Percentiles rank a stretch among this genome's conserved stretches.
These are phyloP conservation scores for Cladopsammia gracilis DNA, from an alignment of 64 coral and sea anemone species.

Conservation along the genomic window DNA sequence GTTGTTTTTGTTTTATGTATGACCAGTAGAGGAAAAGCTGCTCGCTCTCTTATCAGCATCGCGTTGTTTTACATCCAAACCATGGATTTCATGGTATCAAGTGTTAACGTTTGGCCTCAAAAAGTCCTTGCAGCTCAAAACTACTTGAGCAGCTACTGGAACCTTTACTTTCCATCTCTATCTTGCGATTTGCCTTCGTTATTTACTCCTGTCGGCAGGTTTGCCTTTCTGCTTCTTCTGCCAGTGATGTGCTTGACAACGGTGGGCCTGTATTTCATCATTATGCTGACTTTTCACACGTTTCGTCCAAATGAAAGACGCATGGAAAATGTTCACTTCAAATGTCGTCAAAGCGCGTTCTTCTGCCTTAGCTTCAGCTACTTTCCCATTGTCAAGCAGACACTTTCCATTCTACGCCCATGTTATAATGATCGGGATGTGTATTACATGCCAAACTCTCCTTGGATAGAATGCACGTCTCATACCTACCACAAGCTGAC, in stretches of 20 bases:
- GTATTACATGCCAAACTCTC: conserved; percentile 43
- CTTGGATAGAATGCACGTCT: conserved; percentile 61
- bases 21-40: conserved; percentile 25
- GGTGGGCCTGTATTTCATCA: background rate
- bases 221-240: conserved; percentile 51
- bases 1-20: conserved; percentile 22
- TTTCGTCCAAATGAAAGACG: conserved; percentile 10
- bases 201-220: conserved; percentile 44
- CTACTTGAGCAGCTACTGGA: conserved; percentile 54
- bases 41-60: conserved; percentile 39
- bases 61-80: conserved; percentile 65
- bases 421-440: conserved; percentile 20
- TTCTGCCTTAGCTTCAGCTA: conserved; percentile 58
- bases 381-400: conserved; percentile 41
- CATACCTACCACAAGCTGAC: background rate
- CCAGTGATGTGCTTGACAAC: conserved; percentile 1
- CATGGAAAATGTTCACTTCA: conserved; percentile 40
- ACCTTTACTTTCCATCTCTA: conserved; percentile 34
- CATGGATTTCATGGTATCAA: conserved; percentile 44
- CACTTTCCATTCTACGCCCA: conserved; percentile 26
- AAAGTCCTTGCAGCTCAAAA: conserved; percentile 40
- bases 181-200: conserved; percentile 29
- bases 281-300: background rate
- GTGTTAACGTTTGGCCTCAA: conserved; percentile 30
- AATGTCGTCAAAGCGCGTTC: conserved; percentile 58